Percentiles rank a stretch among this genome's conserved stretches.
Conservation (phyloP, 2,113 vertebrate genomes). For the Eleginops maclovinus region DNA sequence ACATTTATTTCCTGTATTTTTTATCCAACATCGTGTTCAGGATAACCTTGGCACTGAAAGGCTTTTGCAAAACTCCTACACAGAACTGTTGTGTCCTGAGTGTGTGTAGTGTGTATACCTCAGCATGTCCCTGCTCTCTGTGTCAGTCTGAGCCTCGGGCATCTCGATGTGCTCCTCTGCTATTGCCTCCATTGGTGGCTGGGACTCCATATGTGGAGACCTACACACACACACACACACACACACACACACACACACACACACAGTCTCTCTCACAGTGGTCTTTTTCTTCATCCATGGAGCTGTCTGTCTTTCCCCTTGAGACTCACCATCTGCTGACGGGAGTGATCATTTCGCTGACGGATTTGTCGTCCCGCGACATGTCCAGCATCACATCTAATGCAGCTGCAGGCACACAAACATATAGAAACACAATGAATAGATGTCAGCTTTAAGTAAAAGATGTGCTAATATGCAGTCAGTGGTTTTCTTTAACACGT, state of each 20-base stretch:
- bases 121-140: conserved; percentile 40
- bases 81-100: no score
- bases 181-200: conserved; percentile 68
- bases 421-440: background rate
- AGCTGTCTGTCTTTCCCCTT: background rate
- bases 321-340: conserved; percentile 65
- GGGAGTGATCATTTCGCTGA: conserved; percentile 43
- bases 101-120: conserved; percentile 49
- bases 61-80: no score
- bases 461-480: background rate
- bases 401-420: conserved; percentile 49
- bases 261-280: conserved; percentile 3
- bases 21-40: no score
- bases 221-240: conserved; percentile 40
- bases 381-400: conserved; percentile 51
- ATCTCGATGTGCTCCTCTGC: conserved; percentile 73
- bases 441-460: background rate
- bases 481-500: no score
- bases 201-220: conserved; percentile 61
- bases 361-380: conserved; percentile 58
- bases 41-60: no score
- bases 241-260: background rate
- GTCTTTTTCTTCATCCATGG: conserved; percentile 4
- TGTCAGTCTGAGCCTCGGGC: conserved; percentile 52
- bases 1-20: no score